Percentiles rank a stretch among this genome's conserved stretches.
Evolutionary conservation across 1,140 invertebrate genomes (phyloP).

Genomic region (Theocolax elegans): DNA sequence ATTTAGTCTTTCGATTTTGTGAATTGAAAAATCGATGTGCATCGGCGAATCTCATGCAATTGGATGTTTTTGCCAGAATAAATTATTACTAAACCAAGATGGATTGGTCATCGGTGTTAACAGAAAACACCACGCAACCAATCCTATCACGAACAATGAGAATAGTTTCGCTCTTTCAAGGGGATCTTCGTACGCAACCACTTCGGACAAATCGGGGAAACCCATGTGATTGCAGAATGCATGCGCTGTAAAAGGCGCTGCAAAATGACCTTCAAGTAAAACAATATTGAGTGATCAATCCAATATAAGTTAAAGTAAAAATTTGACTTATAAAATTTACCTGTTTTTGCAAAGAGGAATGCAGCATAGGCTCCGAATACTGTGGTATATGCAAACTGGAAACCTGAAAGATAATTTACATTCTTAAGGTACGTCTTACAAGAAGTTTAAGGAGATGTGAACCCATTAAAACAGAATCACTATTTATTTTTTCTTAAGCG

Average conservation of each 20-base stretch:
- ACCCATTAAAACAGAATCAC: no score
- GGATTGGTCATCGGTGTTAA: constrained; percentile 84
- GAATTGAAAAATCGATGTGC: neutral
- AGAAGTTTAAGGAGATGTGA: no score
- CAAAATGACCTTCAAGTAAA: constrained; percentile 84
- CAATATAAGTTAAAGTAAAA: neutral
- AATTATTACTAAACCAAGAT: constrained; percentile 78
- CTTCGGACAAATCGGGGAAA: constrained; percentile 87
- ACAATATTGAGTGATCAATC: no score
- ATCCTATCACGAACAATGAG: constrained; percentile 78
- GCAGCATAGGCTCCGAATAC: constrained; percentile 94
- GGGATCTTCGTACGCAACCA: constrained; percentile 75
- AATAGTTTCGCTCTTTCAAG: constrained; percentile 74
- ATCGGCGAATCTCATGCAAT: constrained; percentile 43
- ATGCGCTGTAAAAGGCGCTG: constrained; percentile 89
- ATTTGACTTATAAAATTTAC: constrained; percentile 55
- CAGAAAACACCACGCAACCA: constrained; percentile 81
- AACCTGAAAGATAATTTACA: constrained; percentile 68
- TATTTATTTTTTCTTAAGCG: no score
- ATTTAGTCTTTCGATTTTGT: no score
- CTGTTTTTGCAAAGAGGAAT: constrained; percentile 84
- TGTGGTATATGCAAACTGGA: constrained; percentile 92
- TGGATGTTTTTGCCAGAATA: constrained; percentile 68
- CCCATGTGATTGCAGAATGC: constrained; percentile 98
- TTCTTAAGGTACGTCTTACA: no score